Evolutionary conservation across 2,888 invertebrate species (phyloP), one percentile per base, ranked within the genome.

Genomic region (Meteorus cinctellus): DNA sequence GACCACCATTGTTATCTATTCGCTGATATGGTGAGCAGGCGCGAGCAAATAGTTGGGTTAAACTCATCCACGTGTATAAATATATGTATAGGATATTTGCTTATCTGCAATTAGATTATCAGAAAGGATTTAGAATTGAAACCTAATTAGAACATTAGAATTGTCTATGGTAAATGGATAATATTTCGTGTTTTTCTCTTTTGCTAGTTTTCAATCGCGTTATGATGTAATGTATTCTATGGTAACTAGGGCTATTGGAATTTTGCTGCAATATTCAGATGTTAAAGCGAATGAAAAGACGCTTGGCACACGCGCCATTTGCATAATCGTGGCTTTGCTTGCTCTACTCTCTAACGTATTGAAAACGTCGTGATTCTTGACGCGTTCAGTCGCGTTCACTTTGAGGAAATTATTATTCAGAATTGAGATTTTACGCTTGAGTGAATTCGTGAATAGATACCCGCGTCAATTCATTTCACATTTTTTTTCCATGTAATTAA

Each of bases 341-440:
- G 65, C 65, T 31, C 65, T 65, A 36, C 19, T 36, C 65, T 19
- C 24, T 55, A 29, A 63, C 60, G 48, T 73, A 73, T 67, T 73
- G 73, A 73, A 73, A 67, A 73, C 41, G 67, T 60, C 73, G 48
- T 67, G 65, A 73, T 73, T 65, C 73, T 73, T 73, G 73, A 34
- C 67, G 67, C 27, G 59, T 59, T 59, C 65, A 34, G 29, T n/a
- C 41, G 45, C 34, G 27, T 65, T 41, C 19, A 34, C 48, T 68
- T 60, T 24, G 48, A 34, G 34, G 24, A 65, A 72, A 72, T 72
- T 72, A 70, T 59, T 2, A 55, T 73, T 66, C 19, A 41, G 16
- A 66, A 31, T 51, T n/a, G 66, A 36, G 51, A 67, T 59, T 59
- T 67, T 27, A 55, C 59, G 63, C 36, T 74, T 45, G 19, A 36